A percentile compares a stretch with the other conserved stretches of the same genome.
Conservation (phyloP, 2,888 invertebrate genomes). For the Chouioia cunea region DNA sequence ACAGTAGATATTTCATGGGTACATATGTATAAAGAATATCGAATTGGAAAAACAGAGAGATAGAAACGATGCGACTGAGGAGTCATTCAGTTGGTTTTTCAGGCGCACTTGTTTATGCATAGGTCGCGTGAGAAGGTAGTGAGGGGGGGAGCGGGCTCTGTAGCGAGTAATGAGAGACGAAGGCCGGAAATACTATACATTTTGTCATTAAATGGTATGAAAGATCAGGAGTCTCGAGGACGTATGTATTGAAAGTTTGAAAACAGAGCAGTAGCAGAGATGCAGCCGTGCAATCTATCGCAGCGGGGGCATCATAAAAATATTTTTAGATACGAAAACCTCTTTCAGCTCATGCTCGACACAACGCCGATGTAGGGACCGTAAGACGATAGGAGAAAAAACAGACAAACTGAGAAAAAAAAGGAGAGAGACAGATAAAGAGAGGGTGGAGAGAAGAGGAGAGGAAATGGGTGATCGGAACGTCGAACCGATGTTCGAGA, state of each 20-base stretch:
- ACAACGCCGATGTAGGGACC: constrained; percentile 19
- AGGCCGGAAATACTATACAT: constrained; percentile 57
- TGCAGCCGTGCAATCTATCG: constrained; percentile 54
- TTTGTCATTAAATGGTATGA: constrained; percentile 55
- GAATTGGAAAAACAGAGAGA: constrained; percentile 35
- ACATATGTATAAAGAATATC: constrained; percentile 14
- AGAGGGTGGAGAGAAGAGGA: constrained; percentile 43
- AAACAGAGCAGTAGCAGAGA: constrained; percentile 55
- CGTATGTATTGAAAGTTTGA: constrained; percentile 58
- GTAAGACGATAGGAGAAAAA: constrained; percentile 30
- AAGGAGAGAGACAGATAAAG: constrained; percentile 47
- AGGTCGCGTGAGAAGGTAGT: too few species aligned
- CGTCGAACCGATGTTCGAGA: constrained; percentile 53
- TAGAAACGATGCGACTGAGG: constrained; percentile 2
- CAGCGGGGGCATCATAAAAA: constrained; percentile 68
- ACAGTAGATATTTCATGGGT: background rate
- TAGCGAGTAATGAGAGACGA: background rate
- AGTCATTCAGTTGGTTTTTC: constrained; percentile 40
- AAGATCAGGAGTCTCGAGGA: constrained; percentile 49
- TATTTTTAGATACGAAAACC: constrained; percentile 65
- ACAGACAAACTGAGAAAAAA: constrained; percentile 42
- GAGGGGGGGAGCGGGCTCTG: background rate
- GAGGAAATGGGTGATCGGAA: constrained; percentile 61
- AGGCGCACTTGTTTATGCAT: constrained; percentile 40
- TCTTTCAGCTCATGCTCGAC: constrained; percentile 40